These are phyloP conservation scores for Cephalopachus bancanus DNA, from an alignment of 2,797 vertebrate genomes.

Conservation along the genomic window DNA sequence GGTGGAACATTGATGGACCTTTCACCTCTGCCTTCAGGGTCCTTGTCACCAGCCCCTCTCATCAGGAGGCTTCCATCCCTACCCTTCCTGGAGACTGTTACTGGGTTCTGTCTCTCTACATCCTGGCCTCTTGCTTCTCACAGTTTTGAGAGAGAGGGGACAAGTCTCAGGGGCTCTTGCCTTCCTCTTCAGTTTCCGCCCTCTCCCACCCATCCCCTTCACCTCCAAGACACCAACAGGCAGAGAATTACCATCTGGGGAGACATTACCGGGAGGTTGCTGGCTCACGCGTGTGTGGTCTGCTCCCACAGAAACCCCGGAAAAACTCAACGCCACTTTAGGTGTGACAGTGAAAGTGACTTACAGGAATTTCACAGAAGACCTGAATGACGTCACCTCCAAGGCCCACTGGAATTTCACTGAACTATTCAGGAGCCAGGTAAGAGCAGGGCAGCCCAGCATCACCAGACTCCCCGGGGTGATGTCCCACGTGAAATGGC, in stretches of 20 bases:
- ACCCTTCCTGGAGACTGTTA: neutral
- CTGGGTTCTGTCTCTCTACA: neutral
- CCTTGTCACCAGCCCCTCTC: neutral
- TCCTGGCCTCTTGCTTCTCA: neutral
- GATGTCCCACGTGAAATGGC: neutral
- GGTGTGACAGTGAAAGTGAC: conserved; percentile 31
- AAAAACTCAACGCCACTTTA: conserved; percentile 33
- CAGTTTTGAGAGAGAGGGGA: neutral
- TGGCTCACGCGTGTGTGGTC: neutral
- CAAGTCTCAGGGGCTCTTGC: neutral
- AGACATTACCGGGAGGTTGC: neutral
- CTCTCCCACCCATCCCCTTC: neutral
- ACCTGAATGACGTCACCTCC: conserved; percentile 8
- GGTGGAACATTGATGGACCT: neutral
- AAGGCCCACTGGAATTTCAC: neutral
- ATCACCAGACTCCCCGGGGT: neutral
- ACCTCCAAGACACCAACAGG: neutral
- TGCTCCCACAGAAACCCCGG: conserved; percentile 37
- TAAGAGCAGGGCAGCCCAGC: neutral
- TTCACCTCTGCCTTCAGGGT: neutral
- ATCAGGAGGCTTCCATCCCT: neutral
- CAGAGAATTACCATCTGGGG: neutral
- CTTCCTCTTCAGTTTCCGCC: neutral
- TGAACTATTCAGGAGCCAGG: conserved; percentile 18
- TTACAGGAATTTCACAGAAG: conserved; percentile 4